Conservation (phyloP, 2,888 invertebrate genomes). For the Andrena hattorfiana region DNA sequence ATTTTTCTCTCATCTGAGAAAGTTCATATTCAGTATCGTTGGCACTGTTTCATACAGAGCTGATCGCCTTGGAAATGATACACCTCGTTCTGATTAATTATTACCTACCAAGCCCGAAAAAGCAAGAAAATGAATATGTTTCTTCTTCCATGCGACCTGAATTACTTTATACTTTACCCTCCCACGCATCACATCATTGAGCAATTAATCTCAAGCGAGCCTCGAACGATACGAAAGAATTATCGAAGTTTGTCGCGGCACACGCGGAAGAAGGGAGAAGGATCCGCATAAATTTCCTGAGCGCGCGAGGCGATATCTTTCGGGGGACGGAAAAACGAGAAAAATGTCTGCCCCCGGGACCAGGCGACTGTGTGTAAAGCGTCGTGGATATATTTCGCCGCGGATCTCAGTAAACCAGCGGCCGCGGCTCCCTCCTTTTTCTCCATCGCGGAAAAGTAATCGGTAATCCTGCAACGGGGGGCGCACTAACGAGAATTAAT, state of each 20-base stretch:
- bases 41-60: conserved; percentile 22
- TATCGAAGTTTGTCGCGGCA: conserved; percentile 32
- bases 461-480: conserved; percentile 59
- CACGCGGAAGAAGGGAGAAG: conserved; percentile 36
- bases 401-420: conserved; percentile 43
- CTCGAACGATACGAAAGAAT: background rate
- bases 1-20: background rate
- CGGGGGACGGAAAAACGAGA: conserved; percentile 3
- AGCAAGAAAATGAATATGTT: conserved; percentile 11
- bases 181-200: background rate
- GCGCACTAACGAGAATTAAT: conserved; percentile 69
- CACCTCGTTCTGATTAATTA: conserved; percentile 53
- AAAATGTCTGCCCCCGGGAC: background rate
- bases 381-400: conserved; percentile 23
- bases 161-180: background rate
- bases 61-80: conserved; percentile 56
- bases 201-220: background rate
- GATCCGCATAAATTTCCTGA: conserved; percentile 34
- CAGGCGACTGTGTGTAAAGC: background rate
- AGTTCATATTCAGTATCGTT: background rate
- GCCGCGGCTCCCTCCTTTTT: too few species aligned
- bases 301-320: conserved; percentile 39
- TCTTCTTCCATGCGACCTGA: background rate
- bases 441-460: conserved; percentile 40
- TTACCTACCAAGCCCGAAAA: conserved; percentile 4